phyloP scores from a whole-genome alignment of 1,140 invertebrate species.

The Diorhabda elongata region DNA sequence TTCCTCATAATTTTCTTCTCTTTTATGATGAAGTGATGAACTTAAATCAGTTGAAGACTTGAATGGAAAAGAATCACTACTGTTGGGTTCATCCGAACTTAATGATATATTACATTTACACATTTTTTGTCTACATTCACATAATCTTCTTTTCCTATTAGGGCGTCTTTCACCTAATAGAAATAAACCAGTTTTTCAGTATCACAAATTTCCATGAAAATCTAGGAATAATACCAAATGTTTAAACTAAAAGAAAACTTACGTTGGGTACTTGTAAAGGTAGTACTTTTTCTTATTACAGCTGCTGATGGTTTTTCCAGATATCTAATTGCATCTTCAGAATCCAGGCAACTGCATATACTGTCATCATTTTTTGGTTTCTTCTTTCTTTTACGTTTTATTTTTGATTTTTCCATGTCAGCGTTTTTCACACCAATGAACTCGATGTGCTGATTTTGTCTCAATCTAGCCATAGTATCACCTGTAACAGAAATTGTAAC shows the following conservation, averaged over 20 bases:
- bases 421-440: conserved; percentile 20
- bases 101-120: background rate
- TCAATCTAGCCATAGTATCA: background rate
- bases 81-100: background rate
- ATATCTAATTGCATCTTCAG: conserved; percentile 13
- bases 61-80: background rate
- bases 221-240: too few relatives aligned
- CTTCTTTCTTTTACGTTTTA: conserved; percentile 11
- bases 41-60: background rate
- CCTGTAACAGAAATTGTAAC: background rate
- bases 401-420: background rate
- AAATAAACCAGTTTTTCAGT: too few relatives aligned
- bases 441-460: conserved; percentile 19
- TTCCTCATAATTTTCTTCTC: background rate
- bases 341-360: background rate
- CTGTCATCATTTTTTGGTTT: background rate
- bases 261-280: background rate
- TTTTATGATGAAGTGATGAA: too few relatives aligned
- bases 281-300: background rate
- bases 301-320: background rate
- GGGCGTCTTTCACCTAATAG: too few relatives aligned
- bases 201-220: too few relatives aligned
- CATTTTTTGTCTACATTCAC: background rate
- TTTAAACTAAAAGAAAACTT: background rate
- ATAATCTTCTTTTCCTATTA: too few relatives aligned